Evolutionary conservation across 1,140 invertebrate species (phyloP), one percentile per base, ranked within the genome.

Genomic region (Doryteuthis pealeii): DNA sequence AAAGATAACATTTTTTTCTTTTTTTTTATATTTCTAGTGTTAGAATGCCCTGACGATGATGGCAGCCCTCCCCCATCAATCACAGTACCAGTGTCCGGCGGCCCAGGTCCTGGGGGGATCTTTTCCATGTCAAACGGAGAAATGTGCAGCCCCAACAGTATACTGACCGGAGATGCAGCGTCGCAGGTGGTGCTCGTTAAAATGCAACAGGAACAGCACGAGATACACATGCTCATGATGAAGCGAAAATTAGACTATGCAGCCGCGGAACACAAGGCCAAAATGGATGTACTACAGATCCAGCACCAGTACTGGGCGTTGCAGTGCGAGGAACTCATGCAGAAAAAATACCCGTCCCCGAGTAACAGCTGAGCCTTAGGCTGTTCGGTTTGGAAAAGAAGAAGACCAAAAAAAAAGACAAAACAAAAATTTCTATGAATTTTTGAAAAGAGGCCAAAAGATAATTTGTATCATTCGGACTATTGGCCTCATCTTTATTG

Each of bases 321-420:
- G 26, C 54, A 62, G 26, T 62, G 54, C 26, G 54, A 62, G 54
- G 54, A 62, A 62, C 18, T 62, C 6, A 62, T 62, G 54, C 54
- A 62, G 54, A 62, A 62, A 62, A 62, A 62, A 62, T 62, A 62
- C 18, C 54, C 54, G 22, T 62, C 54, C 54, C 54, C 18, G 26
- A 62, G 26, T 18, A 62, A 28, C 26, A 62, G 54, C 26, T 62
- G 54, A 62, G 35, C 4, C 35, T 40, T n/a, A n/a, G n/a, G n/a
- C n/a, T n/a, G n/a, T n/a, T n/a, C n/a, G n/a, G n/a, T n/a, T n/a
- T n/a, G n/a, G n/a, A n/a, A n/a, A n/a, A n/a, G n/a, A n/a, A n/a
- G n/a, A n/a, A n/a, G n/a, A n/a, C n/a, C n/a, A n/a, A n/a, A n/a
- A n/a, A n/a, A n/a, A n/a, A n/a, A n/a, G n/a, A n/a, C n/a, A n/a